Base-by-base conservation (phyloP, 2,888 invertebrate genomes). In the Arrhopalites spinosus region DNA sequence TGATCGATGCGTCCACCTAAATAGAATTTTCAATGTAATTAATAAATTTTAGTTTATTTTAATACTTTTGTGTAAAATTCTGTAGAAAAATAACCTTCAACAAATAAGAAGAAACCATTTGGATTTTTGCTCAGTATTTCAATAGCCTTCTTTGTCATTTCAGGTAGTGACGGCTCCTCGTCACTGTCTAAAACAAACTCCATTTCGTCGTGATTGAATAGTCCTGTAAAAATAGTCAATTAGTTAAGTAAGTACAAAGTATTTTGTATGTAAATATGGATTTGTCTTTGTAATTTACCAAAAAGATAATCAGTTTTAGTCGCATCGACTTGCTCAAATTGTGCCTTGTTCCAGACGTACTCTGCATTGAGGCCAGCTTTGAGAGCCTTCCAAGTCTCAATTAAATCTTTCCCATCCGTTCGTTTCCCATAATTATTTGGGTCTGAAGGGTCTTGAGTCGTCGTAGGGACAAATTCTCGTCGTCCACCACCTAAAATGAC, bases 131-230 rank as follows among this genome's bases (percentile, higher is more conserved):
- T 87, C 69, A 95, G 86, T 17, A 93, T 86, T 81, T 91, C 87
- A 72, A 95, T 91, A 0, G 95, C 94, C 69, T 89, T 90, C 81
- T 88, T 87, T 0, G 92, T 92, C 94, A 95, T 93, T 84, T 94
- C 93, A 74, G 88, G 88, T n/a, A 95, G 85, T 0, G 91, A 89
- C 0, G 95, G 95, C 76, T 90, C 89, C 0, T 84, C 83, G 77
- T 88, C 85, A 2, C 90, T 88, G 82, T 91, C 90, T 75, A 92
- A 83, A 79, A 93, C 91, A 84, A 91, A 95, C 8, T 89, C 88
- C 89, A 92, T 88, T 83, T 93, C 91, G 78, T 89, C 88, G 25
- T 87, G 85, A 2, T 88, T 87, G 84, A 92, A 92, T n/a, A 92
- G 85, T 2, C 86, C 85, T 85, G 77, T 30, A 75, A 67, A n/a